These are phyloP conservation scores for Phocoena phocoena DNA, from an alignment of 2,113 vertebrate genomes.

Conservation along the genomic window DNA sequence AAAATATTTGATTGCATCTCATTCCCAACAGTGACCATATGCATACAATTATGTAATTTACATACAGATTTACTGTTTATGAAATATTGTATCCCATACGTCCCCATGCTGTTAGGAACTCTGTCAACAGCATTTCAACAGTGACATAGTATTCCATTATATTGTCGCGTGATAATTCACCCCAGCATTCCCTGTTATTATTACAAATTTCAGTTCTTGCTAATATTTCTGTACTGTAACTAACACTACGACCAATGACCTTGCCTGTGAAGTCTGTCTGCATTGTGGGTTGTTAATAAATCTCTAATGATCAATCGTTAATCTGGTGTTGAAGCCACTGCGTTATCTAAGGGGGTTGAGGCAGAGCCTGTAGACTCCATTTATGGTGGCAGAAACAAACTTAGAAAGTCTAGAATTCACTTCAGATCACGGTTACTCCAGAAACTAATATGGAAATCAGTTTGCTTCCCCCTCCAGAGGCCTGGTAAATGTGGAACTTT, in stretches of 20 bases:
- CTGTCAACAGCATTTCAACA: background rate
- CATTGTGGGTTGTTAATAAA: background rate
- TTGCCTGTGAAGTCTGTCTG: background rate
- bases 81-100: background rate
- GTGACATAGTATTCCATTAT: background rate
- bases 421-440: background rate
- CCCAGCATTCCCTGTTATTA: background rate
- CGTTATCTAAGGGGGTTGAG: background rate
- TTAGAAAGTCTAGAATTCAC: background rate
- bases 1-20: background rate
- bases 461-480: background rate
- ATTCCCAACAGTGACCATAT: background rate
- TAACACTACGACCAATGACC: background rate
- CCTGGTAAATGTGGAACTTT: background rate
- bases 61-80: background rate
- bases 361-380: background rate
- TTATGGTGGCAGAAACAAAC: background rate
- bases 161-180: background rate
- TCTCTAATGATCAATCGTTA: background rate
- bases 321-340: background rate
- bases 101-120: background rate
- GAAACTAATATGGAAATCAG: background rate
- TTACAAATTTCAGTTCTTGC: background rate
- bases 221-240: background rate
- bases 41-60: background rate